Evolutionary conservation across 2,888 invertebrate genomes (phyloP).

Genomic region (Dioctria rufipes): DNA sequence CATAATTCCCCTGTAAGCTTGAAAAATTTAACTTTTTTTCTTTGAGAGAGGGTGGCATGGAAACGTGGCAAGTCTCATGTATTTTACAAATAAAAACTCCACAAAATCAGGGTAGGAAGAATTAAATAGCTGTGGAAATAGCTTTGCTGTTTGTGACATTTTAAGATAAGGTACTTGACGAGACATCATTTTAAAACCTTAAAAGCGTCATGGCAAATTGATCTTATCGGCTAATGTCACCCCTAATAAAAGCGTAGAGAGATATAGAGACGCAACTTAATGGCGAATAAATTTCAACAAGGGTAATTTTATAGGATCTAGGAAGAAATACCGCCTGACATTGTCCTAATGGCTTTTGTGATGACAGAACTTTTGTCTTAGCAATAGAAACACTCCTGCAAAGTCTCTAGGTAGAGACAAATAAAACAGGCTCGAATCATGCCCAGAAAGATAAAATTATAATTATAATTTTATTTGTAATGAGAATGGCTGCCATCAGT

Average conservation of each 20-base stretch:
- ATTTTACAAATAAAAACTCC: slow-evolving; percentile 18
- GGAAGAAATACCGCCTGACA: neutral
- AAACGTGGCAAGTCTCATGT: slow-evolving; percentile 7
- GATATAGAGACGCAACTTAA: neutral
- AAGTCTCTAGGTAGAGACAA: too few species aligned
- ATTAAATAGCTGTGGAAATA: slow-evolving; percentile 6
- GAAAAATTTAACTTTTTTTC: slow-evolving; percentile 25
- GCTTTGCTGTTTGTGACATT: slow-evolving; percentile 32
- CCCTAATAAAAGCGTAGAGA: slow-evolving; percentile 23
- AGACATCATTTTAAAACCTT: slow-evolving; percentile 4
- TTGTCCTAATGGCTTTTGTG: neutral
- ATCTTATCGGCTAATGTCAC: slow-evolving; percentile 28
- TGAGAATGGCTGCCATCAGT: neutral
- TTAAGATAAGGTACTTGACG: slow-evolving; percentile 9
- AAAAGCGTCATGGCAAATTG: slow-evolving; percentile 1
- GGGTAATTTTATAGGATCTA: neutral
- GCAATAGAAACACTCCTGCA: neutral
- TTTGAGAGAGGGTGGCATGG: slow-evolving; percentile 1
- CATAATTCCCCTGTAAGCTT: slow-evolving; percentile 19
- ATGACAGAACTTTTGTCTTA: neutral
- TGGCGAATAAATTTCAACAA: neutral
- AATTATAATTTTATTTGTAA: slow-evolving; percentile 18
- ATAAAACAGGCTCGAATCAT: too few species aligned
- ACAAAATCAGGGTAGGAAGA: neutral
- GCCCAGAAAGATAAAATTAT: neutral